Percentiles rank a stretch among this genome's conserved stretches.
Evolutionary conservation across 2,797 vertebrate genomes (phyloP).

Genomic region (Hippocampus kuda): DNA sequence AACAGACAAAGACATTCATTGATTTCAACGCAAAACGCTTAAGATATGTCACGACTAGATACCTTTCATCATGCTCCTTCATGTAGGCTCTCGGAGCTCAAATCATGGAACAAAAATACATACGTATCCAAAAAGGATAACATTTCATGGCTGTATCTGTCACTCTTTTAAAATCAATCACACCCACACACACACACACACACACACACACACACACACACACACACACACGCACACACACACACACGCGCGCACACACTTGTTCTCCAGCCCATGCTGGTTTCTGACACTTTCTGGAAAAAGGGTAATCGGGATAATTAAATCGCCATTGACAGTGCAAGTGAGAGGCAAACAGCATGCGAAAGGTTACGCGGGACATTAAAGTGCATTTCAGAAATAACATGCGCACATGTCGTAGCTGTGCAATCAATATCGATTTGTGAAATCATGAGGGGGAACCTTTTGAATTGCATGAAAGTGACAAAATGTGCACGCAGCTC

Average conservation of each 20-base stretch:
- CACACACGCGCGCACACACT: background rate
- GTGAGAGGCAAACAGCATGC: conserved; percentile 23
- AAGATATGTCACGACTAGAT: conserved; percentile 22
- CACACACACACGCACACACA: no score
- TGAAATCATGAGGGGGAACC: conserved; percentile 6
- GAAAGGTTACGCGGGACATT: conserved; percentile 45
- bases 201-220: no score
- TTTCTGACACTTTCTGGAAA: conserved; percentile 13
- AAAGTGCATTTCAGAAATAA: conserved; percentile 29
- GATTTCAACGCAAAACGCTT: conserved; percentile 41
- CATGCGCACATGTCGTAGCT: conserved; percentile 12
- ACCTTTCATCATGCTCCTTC: conserved; percentile 33
- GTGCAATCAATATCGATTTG: conserved; percentile 31
- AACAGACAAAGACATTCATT: conserved; percentile 38
- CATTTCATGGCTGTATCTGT: conserved; percentile 44
- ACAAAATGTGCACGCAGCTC: no score
- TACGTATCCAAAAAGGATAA: conserved; percentile 27
- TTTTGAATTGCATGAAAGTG: background rate
- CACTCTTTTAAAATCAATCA: conserved; percentile 55
- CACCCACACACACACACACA: conserved; percentile 2
- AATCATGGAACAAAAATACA: conserved; percentile 47
- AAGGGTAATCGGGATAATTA: conserved; percentile 49
- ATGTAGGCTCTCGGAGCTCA: conserved; percentile 38
- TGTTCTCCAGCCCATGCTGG: background rate
- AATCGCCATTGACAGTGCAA: conserved; percentile 44